Evolutionary conservation across 64 coral and sea anemone species (phyloP), one percentile per base, ranked within the genome.

Genomic region (Acropora yongei): DNA sequence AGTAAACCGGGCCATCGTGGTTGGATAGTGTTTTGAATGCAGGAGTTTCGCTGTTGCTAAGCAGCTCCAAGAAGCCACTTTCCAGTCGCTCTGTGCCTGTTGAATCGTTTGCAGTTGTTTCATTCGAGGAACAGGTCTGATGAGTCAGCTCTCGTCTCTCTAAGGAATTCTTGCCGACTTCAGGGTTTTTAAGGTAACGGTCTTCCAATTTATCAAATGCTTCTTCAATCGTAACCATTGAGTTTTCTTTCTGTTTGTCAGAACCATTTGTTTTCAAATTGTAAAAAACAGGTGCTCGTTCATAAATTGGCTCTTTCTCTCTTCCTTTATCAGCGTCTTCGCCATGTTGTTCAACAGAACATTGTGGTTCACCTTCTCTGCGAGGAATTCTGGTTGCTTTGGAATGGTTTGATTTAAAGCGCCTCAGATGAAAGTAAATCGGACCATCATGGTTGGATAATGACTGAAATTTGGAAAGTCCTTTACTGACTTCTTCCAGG

Each of bases 371-470:
- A 78, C 2, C 43, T 16, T 16, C 43, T 78, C 17, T 78, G 11
- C 44, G 75, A 5, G 13, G 44, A 47, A 48, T 48, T 78, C 75
- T 78, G 43, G 75, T 48, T 78, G 75, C 75, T 17, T 48, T 78
- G 45, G 75, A 78, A 44, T 78, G 75, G 43, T 78, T 78, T 2
- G 75, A 78, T 47, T 78, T 78, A 6, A 78, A 48, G 1, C 75
- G 44, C 43, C 4, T 78, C 43, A 78, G 8, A 16, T 45, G 43
- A 44, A 78, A 18, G 75, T 78, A 78, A 78, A 78, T 17, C 4
- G 75, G 75, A 6, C 44, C 75, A 17, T 47, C 44, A 2, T 77
- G 43, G 44, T 48, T 48, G 44, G 75, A 77, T 18, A 48, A 12
- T 0, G 75, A 3, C n/a, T 17, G 7, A 77, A 17, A 77, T 18